Percentiles rank a stretch among this genome's conserved stretches.
Conservation (phyloP, 2,113 vertebrate species). For the Platichthys flesus region DNA sequence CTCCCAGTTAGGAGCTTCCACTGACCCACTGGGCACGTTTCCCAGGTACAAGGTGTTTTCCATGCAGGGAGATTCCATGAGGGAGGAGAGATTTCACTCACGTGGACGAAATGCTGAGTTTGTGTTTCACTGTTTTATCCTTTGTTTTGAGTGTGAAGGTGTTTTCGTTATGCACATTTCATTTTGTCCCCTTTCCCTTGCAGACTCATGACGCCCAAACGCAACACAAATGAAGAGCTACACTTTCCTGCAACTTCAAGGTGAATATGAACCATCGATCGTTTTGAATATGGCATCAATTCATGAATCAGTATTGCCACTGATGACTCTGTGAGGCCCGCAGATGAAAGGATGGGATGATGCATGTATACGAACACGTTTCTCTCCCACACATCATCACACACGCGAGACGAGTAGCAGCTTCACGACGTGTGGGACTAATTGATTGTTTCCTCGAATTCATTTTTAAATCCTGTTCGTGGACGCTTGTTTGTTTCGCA, state of each 20-base stretch:
- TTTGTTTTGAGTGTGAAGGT: background rate
- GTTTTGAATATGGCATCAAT: no score
- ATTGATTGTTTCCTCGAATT: constrained; percentile 62
- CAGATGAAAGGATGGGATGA: constrained; percentile 5
- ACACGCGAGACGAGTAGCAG: background rate
- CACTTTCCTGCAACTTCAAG: constrained; percentile 29
- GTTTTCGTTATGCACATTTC: background rate
- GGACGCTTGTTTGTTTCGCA: no score
- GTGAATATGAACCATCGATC: constrained; percentile 42
- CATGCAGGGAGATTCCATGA: constrained; percentile 23
- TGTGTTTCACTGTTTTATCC: background rate
- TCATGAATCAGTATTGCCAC: no score
- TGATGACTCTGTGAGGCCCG: background rate
- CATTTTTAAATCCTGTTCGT: constrained; percentile 44
- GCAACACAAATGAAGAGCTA: constrained; percentile 9
- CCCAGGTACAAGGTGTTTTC: constrained; percentile 39
- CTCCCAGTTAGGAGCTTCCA: constrained; percentile 30
- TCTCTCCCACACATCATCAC: background rate
- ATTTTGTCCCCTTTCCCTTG: background rate
- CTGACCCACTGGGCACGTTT: constrained; percentile 49
- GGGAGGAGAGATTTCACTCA: constrained; percentile 1
- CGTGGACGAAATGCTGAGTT: background rate
- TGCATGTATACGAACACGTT: background rate
- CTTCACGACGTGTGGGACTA: constrained; percentile 57
- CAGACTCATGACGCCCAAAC: background rate